Evolutionary conservation across 2,113 vertebrate genomes (phyloP).

Genomic region (Talpa occidentalis): DNA sequence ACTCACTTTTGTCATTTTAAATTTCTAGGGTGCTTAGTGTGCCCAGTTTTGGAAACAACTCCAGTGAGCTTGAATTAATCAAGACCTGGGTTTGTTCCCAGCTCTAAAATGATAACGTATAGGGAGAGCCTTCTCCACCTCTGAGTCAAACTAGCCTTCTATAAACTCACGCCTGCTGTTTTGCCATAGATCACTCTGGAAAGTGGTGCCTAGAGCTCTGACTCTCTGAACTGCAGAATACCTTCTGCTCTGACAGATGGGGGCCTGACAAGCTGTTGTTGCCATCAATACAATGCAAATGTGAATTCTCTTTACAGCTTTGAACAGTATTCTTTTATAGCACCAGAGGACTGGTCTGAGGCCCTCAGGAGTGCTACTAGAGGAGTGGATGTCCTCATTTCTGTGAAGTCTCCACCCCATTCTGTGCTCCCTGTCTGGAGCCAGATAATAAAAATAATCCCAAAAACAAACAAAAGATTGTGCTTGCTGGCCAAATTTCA

Average conservation of each 20-base stretch:
- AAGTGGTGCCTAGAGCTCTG: conserved; percentile 38
- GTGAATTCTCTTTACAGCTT: conserved; percentile 60
- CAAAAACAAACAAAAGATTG: conserved; percentile 73
- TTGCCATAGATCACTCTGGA: background rate
- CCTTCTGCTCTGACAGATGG: conserved; percentile 72
- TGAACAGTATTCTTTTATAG: conserved; percentile 40
- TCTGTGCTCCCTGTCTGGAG: conserved; percentile 62
- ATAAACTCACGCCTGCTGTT: background rate
- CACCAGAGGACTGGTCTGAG: conserved; percentile 15
- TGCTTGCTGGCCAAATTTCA: conserved; percentile 71
- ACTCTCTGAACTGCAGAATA: conserved; percentile 49
- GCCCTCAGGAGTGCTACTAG: conserved; percentile 25
- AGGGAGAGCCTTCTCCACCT: background rate
- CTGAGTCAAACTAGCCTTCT: background rate
- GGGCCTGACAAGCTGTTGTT: conserved; percentile 50
- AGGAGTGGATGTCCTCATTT: conserved; percentile 59
- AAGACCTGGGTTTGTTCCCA: background rate
- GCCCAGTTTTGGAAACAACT: background rate
- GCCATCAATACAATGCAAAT: conserved; percentile 51
- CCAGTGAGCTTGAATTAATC: background rate
- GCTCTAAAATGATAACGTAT: background rate
- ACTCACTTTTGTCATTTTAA: background rate
- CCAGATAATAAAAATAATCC: conserved; percentile 77
- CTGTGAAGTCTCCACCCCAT: conserved; percentile 49
- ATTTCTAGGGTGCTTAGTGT: background rate